Evolutionary conservation across 2,888 invertebrate species (phyloP).

Genomic region (Pyrochroa serraticornis): DNA sequence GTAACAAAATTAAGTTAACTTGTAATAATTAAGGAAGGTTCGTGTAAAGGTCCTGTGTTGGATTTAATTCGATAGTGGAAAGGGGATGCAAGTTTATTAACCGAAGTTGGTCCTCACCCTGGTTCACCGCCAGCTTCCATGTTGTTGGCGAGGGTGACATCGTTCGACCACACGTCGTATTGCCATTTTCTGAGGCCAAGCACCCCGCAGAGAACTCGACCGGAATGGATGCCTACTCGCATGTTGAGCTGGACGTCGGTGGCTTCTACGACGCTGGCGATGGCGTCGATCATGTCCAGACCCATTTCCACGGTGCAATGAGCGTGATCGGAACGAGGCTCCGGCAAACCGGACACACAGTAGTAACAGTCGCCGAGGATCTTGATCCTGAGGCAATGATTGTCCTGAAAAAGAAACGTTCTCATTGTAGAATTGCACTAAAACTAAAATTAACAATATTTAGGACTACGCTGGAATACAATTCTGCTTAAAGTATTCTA

Average conservation of each 20-base stretch:
- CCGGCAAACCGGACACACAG: conserved; percentile 90
- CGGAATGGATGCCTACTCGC: conserved; percentile 92
- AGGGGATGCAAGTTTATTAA: no score
- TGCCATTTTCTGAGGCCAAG: conserved; percentile 91
- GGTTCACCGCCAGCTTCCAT: conserved; percentile 92
- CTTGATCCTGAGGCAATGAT: conserved; percentile 64
- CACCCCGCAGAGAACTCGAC: conserved; percentile 88
- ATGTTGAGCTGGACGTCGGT: conserved; percentile 92
- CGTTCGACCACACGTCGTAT: conserved; percentile 93
- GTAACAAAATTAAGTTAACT: no score
- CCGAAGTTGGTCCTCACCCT: conserved; percentile 64
- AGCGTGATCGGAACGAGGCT: conserved; percentile 89
- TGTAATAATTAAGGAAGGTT: no score
- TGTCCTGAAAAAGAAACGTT: conserved; percentile 2
- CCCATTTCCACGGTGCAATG: conserved; percentile 90
- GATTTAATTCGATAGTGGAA: no score
- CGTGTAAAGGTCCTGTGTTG: no score
- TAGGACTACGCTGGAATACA: not conserved
- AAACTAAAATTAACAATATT: not conserved
- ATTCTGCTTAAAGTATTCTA: no score
- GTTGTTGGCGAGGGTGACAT: conserved; percentile 87
- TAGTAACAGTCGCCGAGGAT: conserved; percentile 93
- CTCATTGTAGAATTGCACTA: not conserved
- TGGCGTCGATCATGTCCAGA: conserved; percentile 84
- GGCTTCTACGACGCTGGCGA: conserved; percentile 86